Evolutionary conservation across 2,888 invertebrate species (phyloP).

Genomic region (Phasia obesa): DNA sequence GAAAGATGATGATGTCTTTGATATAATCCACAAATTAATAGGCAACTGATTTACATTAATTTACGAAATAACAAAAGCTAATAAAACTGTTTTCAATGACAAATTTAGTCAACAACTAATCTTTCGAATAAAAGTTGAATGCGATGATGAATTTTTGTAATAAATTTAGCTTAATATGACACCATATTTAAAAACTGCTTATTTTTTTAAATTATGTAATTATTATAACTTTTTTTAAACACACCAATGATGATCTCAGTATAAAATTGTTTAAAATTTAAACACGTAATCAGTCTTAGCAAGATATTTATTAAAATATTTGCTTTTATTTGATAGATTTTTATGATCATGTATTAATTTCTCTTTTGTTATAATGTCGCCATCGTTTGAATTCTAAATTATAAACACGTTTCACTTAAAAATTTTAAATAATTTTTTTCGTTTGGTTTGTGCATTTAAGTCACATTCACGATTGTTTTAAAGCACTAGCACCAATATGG

Average conservation of each 20-base stretch:
- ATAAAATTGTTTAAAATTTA: constrained; percentile 43
- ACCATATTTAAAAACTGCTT: constrained; percentile 26
- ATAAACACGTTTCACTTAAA: constrained; percentile 60
- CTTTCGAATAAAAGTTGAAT: neutral
- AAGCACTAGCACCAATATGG: constrained; percentile 5
- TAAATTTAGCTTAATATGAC: constrained; percentile 32
- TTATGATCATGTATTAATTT: constrained; percentile 21
- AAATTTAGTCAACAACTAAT: constrained; percentile 24
- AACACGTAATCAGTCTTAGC: constrained; percentile 53
- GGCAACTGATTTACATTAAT: too few species aligned
- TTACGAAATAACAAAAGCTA: neutral
- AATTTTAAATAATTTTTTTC: neutral
- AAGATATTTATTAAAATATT: constrained; percentile 43
- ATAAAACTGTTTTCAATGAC: neutral
- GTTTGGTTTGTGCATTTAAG: constrained; percentile 37
- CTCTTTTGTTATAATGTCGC: constrained; percentile 23
- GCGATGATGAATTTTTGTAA: neutral
- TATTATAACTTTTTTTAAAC: constrained; percentile 4
- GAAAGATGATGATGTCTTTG: too few species aligned
- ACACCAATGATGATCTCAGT: constrained; percentile 7
- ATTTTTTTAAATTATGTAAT: neutral
- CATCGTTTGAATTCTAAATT: constrained; percentile 51
- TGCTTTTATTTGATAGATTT: constrained; percentile 2
- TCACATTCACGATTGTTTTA: neutral
- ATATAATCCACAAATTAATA: too few species aligned